These are phyloP conservation scores for Tenthredo livida DNA, from an alignment of 2,888 invertebrate species.

Conservation along the genomic window DNA sequence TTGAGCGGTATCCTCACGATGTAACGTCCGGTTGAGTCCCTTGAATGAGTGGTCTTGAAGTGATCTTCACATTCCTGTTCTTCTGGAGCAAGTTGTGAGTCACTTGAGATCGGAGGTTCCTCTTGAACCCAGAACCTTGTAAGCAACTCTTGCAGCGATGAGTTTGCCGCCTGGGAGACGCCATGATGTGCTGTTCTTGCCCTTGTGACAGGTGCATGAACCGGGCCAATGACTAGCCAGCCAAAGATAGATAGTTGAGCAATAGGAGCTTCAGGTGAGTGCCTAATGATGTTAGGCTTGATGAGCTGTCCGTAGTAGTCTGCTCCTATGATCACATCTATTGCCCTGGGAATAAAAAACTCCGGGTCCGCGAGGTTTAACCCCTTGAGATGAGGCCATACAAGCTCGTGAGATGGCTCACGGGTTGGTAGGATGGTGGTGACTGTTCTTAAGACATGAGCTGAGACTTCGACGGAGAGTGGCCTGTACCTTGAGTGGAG, in stretches of 20 bases:
- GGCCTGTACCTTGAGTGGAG: slow-evolving; percentile 11
- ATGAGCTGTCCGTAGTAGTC: slow-evolving; percentile 55
- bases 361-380: slow-evolving; percentile 57
- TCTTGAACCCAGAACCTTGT: too few relatives aligned
- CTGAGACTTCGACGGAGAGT: slow-evolving; percentile 26
- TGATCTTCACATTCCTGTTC: slow-evolving; percentile 55
- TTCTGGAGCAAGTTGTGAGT: neutral
- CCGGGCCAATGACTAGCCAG: slow-evolving; percentile 8
- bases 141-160: slow-evolving; percentile 47
- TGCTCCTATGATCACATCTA: slow-evolving; percentile 58
- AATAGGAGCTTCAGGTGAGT: slow-evolving; percentile 42
- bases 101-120: slow-evolving; percentile 24
- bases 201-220: neutral
- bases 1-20: too few relatives aligned
- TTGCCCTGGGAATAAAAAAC: slow-evolving; percentile 55
- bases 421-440: slow-evolving; percentile 54
- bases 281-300: slow-evolving; percentile 51
- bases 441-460: slow-evolving; percentile 47
- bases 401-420: neutral
- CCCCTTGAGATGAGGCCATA: slow-evolving; percentile 55
- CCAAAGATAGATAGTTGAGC: slow-evolving; percentile 31
- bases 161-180: neutral
- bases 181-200: slow-evolving; percentile 18
- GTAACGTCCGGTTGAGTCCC: too few relatives aligned
- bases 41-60: slow-evolving; percentile 50